Evolutionary conservation across 2,888 invertebrate species (phyloP), one percentile per base, ranked within the genome.

Genomic region (Dynastes hyllus): DNA sequence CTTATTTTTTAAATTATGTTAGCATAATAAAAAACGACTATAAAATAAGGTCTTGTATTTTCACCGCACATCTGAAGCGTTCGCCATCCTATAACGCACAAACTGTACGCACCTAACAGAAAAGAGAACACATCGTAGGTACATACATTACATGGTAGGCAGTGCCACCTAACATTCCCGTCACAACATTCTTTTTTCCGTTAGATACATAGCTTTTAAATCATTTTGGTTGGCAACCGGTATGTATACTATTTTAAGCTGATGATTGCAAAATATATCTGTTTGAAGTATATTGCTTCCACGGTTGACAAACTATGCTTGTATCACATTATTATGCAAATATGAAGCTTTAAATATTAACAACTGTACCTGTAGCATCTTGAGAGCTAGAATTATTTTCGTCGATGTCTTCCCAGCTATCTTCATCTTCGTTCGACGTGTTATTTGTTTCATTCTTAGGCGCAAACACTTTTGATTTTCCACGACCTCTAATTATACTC

Each of bases 281-380:
- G 22, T 53, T 4, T 16, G n/a, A 53, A 16, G 53, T 16, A 55
- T 3, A 53, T 53, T 16, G n/a, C 13, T 53, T 53, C n/a, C 4
- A 53, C 4, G n/a, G 53, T n/a, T n/a, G 4, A n/a, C n/a, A 45
- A 5, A 45, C 9, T 8, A 66, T 37, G 2, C 6, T 65, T 65
- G 13, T 65, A 9, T 37, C 16, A 11, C 9, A 13, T 5, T 40
- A 8, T 37, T 53, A 53, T 3, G 16, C 13, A 13, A 5, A 53
- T 53, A n/a, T 58, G 22, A 58, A 58, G 4, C 8, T 58, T 22
- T 58, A 58, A 58, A 8, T 58, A 45, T 22, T 58, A 16, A 58
- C 32, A 53, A 70, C 37, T 65, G 37, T 70, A 70, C 70, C 70
- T 70, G 70, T 6, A 16, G 55, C 53, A 70, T 50, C 50, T 70